Evolutionary conservation across 2,888 invertebrate species (phyloP).

Genomic region (Orthosia cruda): DNA sequence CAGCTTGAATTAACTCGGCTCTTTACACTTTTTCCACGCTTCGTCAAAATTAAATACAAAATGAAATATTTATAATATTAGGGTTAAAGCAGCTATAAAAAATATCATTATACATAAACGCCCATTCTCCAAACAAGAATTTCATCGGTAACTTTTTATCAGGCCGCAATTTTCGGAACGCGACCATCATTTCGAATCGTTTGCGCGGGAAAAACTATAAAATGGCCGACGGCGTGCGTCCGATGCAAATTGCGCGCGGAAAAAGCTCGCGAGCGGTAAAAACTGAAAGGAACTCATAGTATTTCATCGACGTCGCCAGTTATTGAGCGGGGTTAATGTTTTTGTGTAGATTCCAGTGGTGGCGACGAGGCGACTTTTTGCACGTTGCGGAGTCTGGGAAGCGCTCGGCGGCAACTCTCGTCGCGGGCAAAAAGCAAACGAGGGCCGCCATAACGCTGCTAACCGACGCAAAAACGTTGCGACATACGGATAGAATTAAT

Average conservation of each 20-base stretch:
- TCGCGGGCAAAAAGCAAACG: constrained; percentile 81
- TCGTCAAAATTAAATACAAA: constrained; percentile 65
- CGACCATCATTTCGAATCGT: constrained; percentile 81
- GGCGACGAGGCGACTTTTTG: constrained; percentile 79
- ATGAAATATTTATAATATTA: constrained; percentile 77
- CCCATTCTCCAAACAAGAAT: constrained; percentile 85
- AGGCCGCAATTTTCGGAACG: constrained; percentile 84
- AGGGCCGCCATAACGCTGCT: constrained; percentile 86
- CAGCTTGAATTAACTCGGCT: constrained; percentile 23
- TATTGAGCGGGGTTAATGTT: constrained; percentile 88
- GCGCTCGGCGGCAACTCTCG: constrained; percentile 80
- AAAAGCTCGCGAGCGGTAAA: constrained; percentile 84
- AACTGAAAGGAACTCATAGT: constrained; percentile 90
- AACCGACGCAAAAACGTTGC: constrained; percentile 85
- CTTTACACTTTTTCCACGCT: constrained; percentile 49
- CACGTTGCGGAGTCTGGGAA: constrained; percentile 85
- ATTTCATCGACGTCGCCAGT: constrained; percentile 90
- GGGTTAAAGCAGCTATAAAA: constrained; percentile 71
- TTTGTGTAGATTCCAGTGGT: constrained; percentile 86
- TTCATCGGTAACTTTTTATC: constrained; percentile 85
- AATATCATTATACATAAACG: constrained; percentile 84
- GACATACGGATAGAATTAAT: constrained; percentile 90
- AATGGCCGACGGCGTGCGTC: constrained; percentile 82
- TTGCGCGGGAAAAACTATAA: constrained; percentile 86
- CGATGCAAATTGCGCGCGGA: constrained; percentile 89